A percentile compares a stretch with the other conserved stretches of the same genome.
phyloP scores from a whole-genome alignment of 1,140 invertebrate genomes.

The Magallana angulata region DNA sequence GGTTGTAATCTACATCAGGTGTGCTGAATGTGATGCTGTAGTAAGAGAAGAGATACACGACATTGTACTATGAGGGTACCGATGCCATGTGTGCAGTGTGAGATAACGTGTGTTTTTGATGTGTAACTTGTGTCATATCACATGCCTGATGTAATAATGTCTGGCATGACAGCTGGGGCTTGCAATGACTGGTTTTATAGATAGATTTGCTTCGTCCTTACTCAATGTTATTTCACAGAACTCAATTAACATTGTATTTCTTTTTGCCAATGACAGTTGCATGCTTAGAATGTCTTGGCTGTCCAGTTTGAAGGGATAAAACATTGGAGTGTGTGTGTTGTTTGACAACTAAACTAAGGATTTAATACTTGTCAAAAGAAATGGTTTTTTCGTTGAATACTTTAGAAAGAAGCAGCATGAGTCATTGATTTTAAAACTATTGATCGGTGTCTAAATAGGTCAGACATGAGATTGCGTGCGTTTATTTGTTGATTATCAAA shows the following conservation, averaged over 20 bases:
- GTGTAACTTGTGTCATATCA: not conserved
- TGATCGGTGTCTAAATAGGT: conserved; percentile 7
- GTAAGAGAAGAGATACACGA: not conserved
- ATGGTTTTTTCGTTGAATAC: too few relatives aligned
- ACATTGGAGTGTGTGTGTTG: too few relatives aligned
- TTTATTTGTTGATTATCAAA: not conserved
- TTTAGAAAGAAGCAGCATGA: not conserved
- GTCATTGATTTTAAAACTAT: conserved; percentile 22
- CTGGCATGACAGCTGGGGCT: not conserved
- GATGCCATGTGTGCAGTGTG: not conserved
- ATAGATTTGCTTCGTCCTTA: too few relatives aligned
- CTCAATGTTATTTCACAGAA: not conserved
- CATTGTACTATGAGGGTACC: not conserved
- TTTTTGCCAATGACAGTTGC: too few relatives aligned
- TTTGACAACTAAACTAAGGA: too few relatives aligned
- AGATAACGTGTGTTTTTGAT: not conserved
- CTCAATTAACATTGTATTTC: not conserved
- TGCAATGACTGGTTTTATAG: not conserved
- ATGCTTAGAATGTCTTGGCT: too few relatives aligned
- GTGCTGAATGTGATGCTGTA: not conserved
- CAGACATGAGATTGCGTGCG: not conserved
- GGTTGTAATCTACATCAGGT: not conserved
- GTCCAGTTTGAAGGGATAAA: too few relatives aligned
- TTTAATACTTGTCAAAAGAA: too few relatives aligned
- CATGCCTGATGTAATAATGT: not conserved